Evolutionary conservation across 2,888 invertebrate species (phyloP).

Genomic region (Pandemis corylana): DNA sequence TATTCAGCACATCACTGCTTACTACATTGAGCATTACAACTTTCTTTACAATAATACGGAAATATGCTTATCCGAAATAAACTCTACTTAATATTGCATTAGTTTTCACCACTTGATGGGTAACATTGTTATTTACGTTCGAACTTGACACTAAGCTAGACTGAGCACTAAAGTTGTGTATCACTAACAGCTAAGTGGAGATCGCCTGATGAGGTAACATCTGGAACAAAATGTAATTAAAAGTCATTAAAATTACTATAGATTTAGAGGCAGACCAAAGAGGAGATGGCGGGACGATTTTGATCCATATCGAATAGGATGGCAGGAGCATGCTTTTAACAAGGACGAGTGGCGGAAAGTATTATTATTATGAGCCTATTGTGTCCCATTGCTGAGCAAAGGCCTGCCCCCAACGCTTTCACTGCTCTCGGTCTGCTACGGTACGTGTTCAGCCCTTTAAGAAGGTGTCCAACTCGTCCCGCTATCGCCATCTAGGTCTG

Average conservation of each 20-base stretch:
- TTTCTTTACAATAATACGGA: not conserved
- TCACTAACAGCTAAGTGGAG: slow-evolving; percentile 33
- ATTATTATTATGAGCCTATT: no score
- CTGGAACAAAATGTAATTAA: slow-evolving; percentile 31
- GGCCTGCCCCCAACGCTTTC: no score
- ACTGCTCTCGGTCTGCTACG: no score
- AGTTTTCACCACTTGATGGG: not conserved
- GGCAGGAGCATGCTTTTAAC: no score
- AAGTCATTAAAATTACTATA: slow-evolving; percentile 12
- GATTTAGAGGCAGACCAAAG: no score
- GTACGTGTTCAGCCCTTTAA: no score
- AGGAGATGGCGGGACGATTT: no score
- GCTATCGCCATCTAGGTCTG: no score
- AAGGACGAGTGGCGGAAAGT: no score
- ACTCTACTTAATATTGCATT: not conserved
- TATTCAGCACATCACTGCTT: not conserved
- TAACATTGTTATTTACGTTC: slow-evolving; percentile 22
- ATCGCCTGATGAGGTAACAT: slow-evolving; percentile 35
- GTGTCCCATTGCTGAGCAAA: no score
- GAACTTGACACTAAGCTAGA: slow-evolving; percentile 31
- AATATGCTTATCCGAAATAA: not conserved
- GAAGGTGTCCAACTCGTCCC: no score
- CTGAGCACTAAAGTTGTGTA: slow-evolving; percentile 38
- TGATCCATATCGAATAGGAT: no score
- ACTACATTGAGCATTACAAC: not conserved